A percentile compares a stretch with the other conserved stretches of the same genome.
Conservation (phyloP, 2,797 vertebrate species). For the Liasis olivaceus region DNA sequence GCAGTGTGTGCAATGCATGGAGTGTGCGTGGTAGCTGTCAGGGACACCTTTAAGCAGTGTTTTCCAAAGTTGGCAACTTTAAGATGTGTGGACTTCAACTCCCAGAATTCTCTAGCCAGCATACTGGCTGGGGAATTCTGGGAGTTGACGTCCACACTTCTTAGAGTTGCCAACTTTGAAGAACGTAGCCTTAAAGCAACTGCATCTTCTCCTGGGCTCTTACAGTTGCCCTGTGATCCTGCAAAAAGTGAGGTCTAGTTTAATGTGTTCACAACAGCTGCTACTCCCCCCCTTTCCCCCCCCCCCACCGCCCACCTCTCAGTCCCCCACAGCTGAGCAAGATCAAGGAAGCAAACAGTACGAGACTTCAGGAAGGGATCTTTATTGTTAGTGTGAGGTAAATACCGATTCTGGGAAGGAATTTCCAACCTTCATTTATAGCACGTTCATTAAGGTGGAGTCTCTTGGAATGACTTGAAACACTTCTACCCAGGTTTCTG, state of each 20-base stretch:
- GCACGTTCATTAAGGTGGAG: too few relatives aligned
- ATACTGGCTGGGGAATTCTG: neutral
- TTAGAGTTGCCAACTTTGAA: neutral
- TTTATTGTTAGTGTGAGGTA: neutral
- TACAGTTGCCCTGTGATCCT: neutral
- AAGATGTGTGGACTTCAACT: neutral
- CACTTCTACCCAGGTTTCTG: too few relatives aligned
- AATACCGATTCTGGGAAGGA: neutral
- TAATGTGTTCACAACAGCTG: neutral
- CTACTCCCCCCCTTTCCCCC: neutral
- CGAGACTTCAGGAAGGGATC: neutral
- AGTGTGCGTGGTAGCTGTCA: neutral
- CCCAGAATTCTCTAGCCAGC: neutral
- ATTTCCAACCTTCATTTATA: neutral
- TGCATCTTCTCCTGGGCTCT: neutral
- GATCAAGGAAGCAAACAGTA: neutral
- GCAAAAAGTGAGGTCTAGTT: neutral
- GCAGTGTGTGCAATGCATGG: neutral
- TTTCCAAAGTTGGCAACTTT: neutral
- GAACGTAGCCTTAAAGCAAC: neutral
- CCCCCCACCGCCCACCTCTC: neutral
- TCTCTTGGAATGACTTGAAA: too few relatives aligned
- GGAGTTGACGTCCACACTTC: neutral
- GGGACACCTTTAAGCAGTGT: neutral
- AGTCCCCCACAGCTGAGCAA: neutral